Evolutionary conservation across 2,797 vertebrate species (phyloP), one percentile per base, ranked within the genome.

Genomic region (Pelochelys cantorii): DNA sequence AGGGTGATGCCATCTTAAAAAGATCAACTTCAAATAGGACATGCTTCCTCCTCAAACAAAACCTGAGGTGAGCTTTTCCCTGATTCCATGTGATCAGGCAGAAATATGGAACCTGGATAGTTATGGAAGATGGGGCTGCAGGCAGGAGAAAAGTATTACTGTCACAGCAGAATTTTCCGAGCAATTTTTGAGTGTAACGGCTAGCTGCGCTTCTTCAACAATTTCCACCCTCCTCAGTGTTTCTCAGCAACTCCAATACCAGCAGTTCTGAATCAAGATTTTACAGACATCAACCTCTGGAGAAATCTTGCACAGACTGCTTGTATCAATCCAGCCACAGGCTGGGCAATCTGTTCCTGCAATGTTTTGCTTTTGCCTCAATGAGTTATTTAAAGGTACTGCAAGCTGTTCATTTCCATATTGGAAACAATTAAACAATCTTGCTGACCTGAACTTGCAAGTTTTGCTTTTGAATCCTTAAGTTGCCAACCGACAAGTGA

Each of bases 301-400:
- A 95, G 91, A 95, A 97, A 96, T 93, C 86, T 91, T 56, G 80
- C 95, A 95, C 94, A 94, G 95, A 96, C 93, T 95, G 93, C 90
- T 94, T 2, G 25, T 87, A 95, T 92, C 92, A 92, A 96, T 83
- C 89, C 94, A 94, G 95, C 88, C 91, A 95, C 89, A 92, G 95
- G 93, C 90, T 95, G 93, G 91, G 93, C 94, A 96, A 94, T 97
- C 93, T 96, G 90, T 95, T 95, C 80, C 86, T 81, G 54, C 37
- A 86, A 15, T 2, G 18, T 93, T 95, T 86, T 85, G 37, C 48
- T 60, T 95, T 85, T 79, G 88, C 22, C 0, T 1, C 82, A 91
- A 77, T 5, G 77, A 88, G 42, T 62, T 93, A 90, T 86, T 93
- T 90, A 93, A 94, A 96, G 85, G 68, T 87, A 90, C 83, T 25